Base-by-base conservation (phyloP, 35 echinoderm and acorn worm species). In the Lytechinus variegatus region DNA sequence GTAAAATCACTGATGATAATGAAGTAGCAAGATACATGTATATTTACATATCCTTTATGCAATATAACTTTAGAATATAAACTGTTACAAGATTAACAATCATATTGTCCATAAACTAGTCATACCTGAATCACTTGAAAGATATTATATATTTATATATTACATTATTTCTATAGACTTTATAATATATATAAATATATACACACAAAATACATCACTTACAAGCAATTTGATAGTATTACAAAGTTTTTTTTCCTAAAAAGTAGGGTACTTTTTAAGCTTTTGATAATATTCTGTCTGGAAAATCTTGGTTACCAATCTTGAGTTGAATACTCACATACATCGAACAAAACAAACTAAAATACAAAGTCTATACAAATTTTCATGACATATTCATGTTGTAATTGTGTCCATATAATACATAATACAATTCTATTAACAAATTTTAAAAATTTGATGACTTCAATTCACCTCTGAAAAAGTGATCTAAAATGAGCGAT, bases 51-150 rank as follows among this genome's bases (percentile, higher is more conserved):
- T n/a, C 66, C n/a, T 79, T 79, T 79, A 79, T 79, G 66, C 19
- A 79, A 79, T 79, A 79, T 79, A 79, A 24, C 19, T 79, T 79
- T 79, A 79, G 66, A 79, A 24, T 79, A 79, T 79, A 79, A 79
- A 79, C 3, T 79, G 66, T 79, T 79, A 21, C 19, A 71, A 24
- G 66, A 24, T 79, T 79, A 79, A 79, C 66, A 79, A 79, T 79
- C n/a, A 24, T 79, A 79, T 79, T 79, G 66, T 79, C 66, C 66
- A 79, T 79, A 79, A 24, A 79, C 19, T 54, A 90, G 52, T 90
- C 33, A 44, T 90, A 90, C 88, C 88, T 90, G 88, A 90, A 90
- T 90, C 88, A 90, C 28, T 90, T 90, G 88, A 90, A 52, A 90
- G 28, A 90, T 90, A 44, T 44, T 44, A 90, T 90, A 90, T 90